Percentiles rank a stretch among this genome's conserved stretches.
phyloP scores from a whole-genome alignment of 2,113 vertebrate genomes.

The Corvus cornix region DNA sequence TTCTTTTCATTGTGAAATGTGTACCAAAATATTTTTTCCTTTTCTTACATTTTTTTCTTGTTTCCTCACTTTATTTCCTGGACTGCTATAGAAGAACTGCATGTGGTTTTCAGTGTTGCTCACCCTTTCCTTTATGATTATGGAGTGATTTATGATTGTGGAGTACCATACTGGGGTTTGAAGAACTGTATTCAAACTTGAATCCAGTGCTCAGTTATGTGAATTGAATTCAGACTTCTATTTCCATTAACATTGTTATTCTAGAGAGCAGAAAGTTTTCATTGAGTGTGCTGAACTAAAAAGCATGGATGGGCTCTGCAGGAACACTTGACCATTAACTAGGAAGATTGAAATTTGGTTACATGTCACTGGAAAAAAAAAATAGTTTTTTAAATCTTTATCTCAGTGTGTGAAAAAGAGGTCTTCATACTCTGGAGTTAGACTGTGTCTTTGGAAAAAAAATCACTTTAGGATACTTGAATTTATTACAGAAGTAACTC shows the following conservation, averaged over 20 bases:
- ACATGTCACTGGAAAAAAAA: background rate
- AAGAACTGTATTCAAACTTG: background rate
- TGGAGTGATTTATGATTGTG: background rate
- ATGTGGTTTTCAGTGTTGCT: background rate
- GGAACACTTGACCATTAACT: background rate
- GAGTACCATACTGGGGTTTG: background rate
- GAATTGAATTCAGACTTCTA: background rate
- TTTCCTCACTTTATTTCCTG: background rate
- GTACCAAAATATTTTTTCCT: background rate
- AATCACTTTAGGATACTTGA: background rate
- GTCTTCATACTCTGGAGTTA: background rate
- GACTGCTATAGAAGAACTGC: background rate
- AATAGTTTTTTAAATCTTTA: background rate
- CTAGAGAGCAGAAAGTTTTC: background rate
- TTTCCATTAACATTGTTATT: background rate
- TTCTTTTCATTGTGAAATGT: background rate
- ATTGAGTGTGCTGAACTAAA: background rate
- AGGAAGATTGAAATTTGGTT: background rate
- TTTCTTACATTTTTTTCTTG: background rate
- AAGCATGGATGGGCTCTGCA: background rate
- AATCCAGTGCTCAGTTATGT: background rate
- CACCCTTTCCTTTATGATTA: background rate
- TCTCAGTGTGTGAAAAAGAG: background rate
- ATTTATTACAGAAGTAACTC: background rate
- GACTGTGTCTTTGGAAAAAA: background rate